Percentiles rank a stretch among this genome's conserved stretches.
Evolutionary conservation across 2,113 vertebrate genomes (phyloP).

Genomic region (Chamaea fasciata): DNA sequence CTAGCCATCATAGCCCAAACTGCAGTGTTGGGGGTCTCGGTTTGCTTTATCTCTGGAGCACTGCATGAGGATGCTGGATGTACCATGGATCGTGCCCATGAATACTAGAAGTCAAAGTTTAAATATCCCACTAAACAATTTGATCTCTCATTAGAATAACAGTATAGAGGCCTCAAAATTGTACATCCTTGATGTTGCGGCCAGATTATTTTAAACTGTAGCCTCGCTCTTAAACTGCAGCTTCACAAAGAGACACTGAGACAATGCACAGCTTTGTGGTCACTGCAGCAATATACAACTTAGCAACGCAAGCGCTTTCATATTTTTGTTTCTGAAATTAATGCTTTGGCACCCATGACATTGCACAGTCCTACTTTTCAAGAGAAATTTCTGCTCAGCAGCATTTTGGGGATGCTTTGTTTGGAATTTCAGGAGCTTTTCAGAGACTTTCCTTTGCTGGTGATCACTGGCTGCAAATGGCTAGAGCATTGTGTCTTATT

Average conservation of each 20-base stretch:
- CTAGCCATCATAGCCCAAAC: neutral
- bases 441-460: neutral
- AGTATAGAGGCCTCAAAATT: neutral
- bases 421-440: neutral
- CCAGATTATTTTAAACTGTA: neutral
- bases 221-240: neutral
- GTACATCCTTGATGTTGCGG: neutral
- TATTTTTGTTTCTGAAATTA: neutral
- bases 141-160: neutral
- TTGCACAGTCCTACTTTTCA: neutral
- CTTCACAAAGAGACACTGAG: neutral
- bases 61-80: neutral
- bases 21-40: neutral
- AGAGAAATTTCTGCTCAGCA: neutral
- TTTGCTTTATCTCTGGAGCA: neutral
- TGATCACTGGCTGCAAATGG: neutral
- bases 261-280: neutral
- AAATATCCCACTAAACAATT: neutral
- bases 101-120: neutral
- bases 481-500: neutral
- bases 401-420: neutral
- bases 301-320: neutral
- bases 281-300: neutral
- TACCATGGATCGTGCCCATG: fast-evolving
- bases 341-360: neutral